Percentiles rank a stretch among this genome's conserved stretches.
Conservation (phyloP, 2,797 vertebrate species). For the Phoxinus dragarum region DNA sequence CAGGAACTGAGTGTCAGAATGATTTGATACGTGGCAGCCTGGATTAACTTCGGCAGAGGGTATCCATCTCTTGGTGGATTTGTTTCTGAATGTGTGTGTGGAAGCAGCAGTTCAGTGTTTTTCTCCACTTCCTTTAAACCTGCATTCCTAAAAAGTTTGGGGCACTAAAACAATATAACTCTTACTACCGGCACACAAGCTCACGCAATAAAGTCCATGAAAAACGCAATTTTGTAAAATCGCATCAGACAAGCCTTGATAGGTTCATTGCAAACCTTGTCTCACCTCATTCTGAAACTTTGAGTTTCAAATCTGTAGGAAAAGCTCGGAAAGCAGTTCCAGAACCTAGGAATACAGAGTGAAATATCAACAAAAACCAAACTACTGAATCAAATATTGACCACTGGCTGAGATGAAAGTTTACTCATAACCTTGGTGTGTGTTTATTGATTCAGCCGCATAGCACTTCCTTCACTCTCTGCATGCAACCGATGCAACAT, state of each 20-base stretch:
- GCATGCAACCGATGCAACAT: constrained; percentile 9
- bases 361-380: constrained; percentile 18
- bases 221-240: constrained; percentile 22
- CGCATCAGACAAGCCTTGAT: constrained; percentile 1
- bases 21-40: constrained; percentile 26
- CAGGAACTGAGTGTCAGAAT: constrained; percentile 40
- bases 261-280: constrained; percentile 2
- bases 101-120: neutral
- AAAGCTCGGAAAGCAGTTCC: neutral
- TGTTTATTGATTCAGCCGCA: constrained; percentile 20
- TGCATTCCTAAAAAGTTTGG: constrained; percentile 4
- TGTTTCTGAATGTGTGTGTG: constrained; percentile 12
- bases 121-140: neutral
- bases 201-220: neutral
- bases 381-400: constrained; percentile 32
- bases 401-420: constrained; percentile 35
- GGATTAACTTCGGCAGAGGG: constrained; percentile 36
- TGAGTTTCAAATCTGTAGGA: constrained; percentile 1
- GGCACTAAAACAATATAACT: neutral
- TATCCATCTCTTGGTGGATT: constrained; percentile 24
- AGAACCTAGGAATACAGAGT: neutral
- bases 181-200: neutral
- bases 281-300: neutral
- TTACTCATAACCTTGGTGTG: constrained; percentile 33
- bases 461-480: constrained; percentile 17